Evolutionary conservation across 2,888 invertebrate species (phyloP).

Genomic region (Falcaria lacertinaria): DNA sequence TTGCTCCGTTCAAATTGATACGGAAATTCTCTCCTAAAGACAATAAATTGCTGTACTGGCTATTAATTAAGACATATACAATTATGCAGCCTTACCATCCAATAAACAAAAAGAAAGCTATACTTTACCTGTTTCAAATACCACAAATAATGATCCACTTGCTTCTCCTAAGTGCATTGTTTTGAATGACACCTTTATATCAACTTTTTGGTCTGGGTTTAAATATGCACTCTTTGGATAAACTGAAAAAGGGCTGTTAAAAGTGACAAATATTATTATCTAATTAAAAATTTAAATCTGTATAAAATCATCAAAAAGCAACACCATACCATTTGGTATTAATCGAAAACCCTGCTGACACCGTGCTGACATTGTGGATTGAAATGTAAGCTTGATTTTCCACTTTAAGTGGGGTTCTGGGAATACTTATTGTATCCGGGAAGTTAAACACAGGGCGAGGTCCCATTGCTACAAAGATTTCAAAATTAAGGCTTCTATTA

Average conservation of each 20-base stretch:
- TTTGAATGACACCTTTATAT: constrained; percentile 72
- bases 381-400: constrained; percentile 38
- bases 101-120: neutral
- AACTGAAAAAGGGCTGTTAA: constrained; percentile 70
- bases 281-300: too few species aligned
- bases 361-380: constrained; percentile 49
- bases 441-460: constrained; percentile 64
- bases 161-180: constrained; percentile 65
- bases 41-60: too few species aligned
- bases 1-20: constrained; percentile 61
- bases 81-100: too few species aligned
- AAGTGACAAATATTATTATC: neutral
- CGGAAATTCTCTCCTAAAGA: constrained; percentile 67
- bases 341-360: constrained; percentile 55
- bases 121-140: constrained; percentile 59
- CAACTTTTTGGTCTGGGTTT: constrained; percentile 63
- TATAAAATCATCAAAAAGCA: too few species aligned
- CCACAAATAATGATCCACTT: constrained; percentile 42
- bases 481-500: too few species aligned
- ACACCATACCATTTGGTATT: constrained; percentile 38
- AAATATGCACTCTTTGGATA: constrained; percentile 74
- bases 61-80: neutral
- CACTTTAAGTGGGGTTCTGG: constrained; percentile 56
- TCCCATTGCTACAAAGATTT: constrained; percentile 62
- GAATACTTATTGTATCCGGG: constrained; percentile 51